These are phyloP conservation scores for Motacilla tschutschensis DNA, from an alignment of 2,113 vertebrate species.

Conservation along the genomic window DNA sequence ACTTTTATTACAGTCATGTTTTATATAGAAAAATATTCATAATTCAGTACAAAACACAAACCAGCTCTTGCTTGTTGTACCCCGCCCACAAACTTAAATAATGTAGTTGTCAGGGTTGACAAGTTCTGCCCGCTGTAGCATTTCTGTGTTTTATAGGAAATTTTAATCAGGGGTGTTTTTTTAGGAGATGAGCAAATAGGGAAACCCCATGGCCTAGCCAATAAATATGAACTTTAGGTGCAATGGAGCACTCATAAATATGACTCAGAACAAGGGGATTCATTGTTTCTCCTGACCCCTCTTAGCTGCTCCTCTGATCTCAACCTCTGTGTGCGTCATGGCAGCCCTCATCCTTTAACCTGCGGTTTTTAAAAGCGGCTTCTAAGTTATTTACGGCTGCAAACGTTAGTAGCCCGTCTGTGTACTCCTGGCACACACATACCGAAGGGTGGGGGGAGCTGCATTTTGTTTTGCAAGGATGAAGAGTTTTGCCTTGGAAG, in stretches of 20 bases:
- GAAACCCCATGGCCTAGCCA: constrained; percentile 71
- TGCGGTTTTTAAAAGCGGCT: constrained; percentile 70
- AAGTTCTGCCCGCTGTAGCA: constrained; percentile 50
- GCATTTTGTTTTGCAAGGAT: constrained; percentile 40
- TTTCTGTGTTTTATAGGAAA: constrained; percentile 64
- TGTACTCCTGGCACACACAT: constrained; percentile 20
- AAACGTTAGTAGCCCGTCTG: constrained; percentile 57
- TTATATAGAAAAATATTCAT: constrained; percentile 13
- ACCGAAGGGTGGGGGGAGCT: neutral
- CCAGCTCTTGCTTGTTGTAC: neutral
- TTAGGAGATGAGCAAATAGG: constrained; percentile 81
- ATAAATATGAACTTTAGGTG: constrained; percentile 80
- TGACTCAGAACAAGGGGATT: constrained; percentile 73
- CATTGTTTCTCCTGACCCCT: constrained; percentile 69
- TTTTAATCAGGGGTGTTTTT: constrained; percentile 74
- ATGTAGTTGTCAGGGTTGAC: constrained; percentile 63
- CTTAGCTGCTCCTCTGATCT: constrained; percentile 73
- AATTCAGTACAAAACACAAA: constrained; percentile 37
- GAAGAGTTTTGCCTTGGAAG: constrained; percentile 48
- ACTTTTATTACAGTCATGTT: neutral
- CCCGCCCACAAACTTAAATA: constrained; percentile 56
- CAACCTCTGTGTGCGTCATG: constrained; percentile 69
- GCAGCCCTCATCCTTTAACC: constrained; percentile 72
- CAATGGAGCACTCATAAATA: constrained; percentile 77
- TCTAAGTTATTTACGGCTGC: constrained; percentile 73